Base-by-base conservation (phyloP, 2,888 invertebrate species). In the Itoplectis maculator region DNA sequence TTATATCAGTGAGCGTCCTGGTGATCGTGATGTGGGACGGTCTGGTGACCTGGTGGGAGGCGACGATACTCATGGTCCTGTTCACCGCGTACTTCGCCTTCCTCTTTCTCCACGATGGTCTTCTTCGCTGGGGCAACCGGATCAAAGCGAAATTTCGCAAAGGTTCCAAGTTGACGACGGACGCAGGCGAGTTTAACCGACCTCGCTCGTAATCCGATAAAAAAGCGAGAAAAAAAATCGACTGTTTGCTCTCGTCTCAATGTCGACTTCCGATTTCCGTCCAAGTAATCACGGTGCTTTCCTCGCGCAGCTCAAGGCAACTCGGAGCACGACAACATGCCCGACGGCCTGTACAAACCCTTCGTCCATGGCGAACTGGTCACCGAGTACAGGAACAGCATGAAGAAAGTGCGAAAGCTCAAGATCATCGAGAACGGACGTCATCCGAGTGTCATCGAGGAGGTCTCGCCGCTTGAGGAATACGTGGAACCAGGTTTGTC, bases 1-100 rank as follows among this genome's bases (percentile, higher is more conserved):
- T 96, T 83, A 90, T 96, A 29, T 96, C 97, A 61, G 96, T 98
- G 0, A 92, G 94, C 8, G 94, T 96, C 1, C 92, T 98, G 35
- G 95, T 97, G 0, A 88, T 93, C 0, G 94, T 98, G 65, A 96
- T 97, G 37, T 96, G 96, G 95, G 98, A 98, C 87, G 96, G 96
- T 1, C 93, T 93, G 76, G 95, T 98, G 37, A 95, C 95, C 82
- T 98, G 97, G 96, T 96, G 95, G 88, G 98, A 98, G 92, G 96
- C 97, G 0, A 88, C 95, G 59, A 92, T 96, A 0, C 95, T 98
- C 82, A 95, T 96, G 85, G 91, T 95, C 0, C 93, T 97, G n/a
- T 97, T 98, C 88, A 91, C 96, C 54, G 86, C 95, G 3, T 98
- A 98, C 93, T 96, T 97, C 91, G 86, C 95, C 8, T 87, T 97